Conservation (phyloP, 2,797 vertebrate genomes). For the Balearica regulorum region DNA sequence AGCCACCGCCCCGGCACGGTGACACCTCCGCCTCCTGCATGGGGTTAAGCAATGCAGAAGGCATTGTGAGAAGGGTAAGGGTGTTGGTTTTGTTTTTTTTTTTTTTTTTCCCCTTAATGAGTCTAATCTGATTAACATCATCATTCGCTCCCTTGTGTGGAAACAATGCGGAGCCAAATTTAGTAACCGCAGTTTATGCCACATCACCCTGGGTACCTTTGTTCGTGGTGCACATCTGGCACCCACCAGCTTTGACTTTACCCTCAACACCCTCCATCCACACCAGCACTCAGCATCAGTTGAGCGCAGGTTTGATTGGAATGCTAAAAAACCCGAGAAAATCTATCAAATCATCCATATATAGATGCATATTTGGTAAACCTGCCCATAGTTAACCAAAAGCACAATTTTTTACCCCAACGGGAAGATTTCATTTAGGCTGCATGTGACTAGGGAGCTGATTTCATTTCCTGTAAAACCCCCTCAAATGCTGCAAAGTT, state of each 20-base stretch:
- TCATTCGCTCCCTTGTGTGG: conserved; percentile 53
- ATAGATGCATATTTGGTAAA: conserved; percentile 25
- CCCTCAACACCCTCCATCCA: background rate
- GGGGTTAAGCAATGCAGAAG: conserved; percentile 54
- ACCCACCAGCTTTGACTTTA: conserved; percentile 12
- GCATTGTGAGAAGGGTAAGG: background rate
- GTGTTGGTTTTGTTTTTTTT: background rate
- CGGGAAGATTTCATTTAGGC: conserved; percentile 83
- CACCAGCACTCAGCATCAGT: background rate
- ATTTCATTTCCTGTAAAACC: conserved; percentile 86
- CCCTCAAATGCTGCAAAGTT: conserved; percentile 81
- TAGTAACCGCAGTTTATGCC: conserved; percentile 35
- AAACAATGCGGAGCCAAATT: conserved; percentile 59
- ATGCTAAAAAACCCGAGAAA: background rate
- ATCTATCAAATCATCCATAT: background rate
- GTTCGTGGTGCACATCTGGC: conserved; percentile 18
- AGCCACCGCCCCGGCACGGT: background rate
- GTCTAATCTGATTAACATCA: conserved; percentile 66
- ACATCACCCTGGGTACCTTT: conserved; percentile 50
- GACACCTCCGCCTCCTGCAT: conserved; percentile 18
- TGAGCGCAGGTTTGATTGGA: background rate
- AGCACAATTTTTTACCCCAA: conserved; percentile 79
- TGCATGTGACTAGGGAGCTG: conserved; percentile 78
- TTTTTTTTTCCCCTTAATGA: conserved; percentile 10
- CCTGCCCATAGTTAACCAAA: conserved; percentile 81